Base-by-base conservation (phyloP, 2,113 vertebrate species). In the Psittacara wagleri region DNA sequence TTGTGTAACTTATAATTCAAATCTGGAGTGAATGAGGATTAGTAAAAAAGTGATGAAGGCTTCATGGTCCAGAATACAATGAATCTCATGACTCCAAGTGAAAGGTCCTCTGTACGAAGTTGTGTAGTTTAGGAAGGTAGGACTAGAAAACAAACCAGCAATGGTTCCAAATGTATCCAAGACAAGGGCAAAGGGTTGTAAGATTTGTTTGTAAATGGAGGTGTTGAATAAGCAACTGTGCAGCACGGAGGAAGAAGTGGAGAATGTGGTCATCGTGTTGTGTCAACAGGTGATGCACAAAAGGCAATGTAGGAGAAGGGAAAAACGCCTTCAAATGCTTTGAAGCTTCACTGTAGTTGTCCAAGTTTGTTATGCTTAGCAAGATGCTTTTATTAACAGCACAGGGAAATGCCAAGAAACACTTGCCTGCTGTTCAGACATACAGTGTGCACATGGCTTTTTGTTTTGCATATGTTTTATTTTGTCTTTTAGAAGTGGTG, bases 291-390 rank as follows among this genome's bases (percentile, higher is more conserved):
- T 87, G 83, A 75, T 74, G 5, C 24, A 52, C 52, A 49, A 46
- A 17, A 76, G 76, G 44, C 35, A 20, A 17, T 20, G 63, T 35
- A 79, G 67, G 52, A 80, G 52, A 90, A 88, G 78, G 43, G 3
- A 16, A 83, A 90, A 83, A 23, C 29, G 29, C 33, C 69, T 95
- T 96, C 86, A 96, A 73, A 89, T 96, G 70, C 62, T 93, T 84
- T 80, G 79, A 96, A 72, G 69, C 17, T 95, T 95, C 80, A 16
- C 78, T 75, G 59, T 62, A 91, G 69, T 41, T 83, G 86, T 28
- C 49, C 24, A 76, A 62, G 51, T 74, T 83, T 70, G 43, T 90
- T 52, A 24, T 33, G 29, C 54, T 80, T 85, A 67, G n/a, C 90
- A 84, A 94, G 80, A 86, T 80, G 37, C 44, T 89, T 96, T 90